Evolutionary conservation across 1,140 invertebrate species (phyloP).

Genomic region (Brachionus asplanchnoidis): DNA sequence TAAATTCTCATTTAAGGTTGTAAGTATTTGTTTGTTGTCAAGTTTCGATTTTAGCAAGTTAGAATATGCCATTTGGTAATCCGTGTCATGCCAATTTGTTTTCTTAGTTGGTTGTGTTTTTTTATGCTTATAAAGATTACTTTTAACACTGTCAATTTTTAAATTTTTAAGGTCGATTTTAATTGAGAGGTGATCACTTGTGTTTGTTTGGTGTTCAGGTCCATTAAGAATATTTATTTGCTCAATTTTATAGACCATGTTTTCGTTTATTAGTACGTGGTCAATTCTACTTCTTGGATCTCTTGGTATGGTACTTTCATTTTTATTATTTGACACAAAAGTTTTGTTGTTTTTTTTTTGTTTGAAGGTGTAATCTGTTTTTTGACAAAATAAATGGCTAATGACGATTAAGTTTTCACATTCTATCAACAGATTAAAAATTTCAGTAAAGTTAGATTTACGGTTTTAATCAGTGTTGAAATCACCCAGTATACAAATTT

Average conservation of each 20-base stretch:
- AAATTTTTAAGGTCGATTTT: constrained; percentile 10
- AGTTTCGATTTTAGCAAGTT: neutral
- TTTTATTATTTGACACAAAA: neutral
- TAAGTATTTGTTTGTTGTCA: neutral
- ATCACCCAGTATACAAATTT: neutral
- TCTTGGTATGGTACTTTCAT: neutral
- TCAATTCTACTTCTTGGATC: neutral
- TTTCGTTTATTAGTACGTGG: neutral
- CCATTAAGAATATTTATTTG: neutral
- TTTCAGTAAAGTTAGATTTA: constrained; percentile 13
- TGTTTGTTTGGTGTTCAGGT: neutral
- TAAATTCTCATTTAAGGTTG: neutral
- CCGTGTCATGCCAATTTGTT: neutral
- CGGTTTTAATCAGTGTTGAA: neutral
- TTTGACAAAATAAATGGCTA: neutral
- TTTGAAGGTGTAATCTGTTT: neutral
- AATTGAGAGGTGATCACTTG: neutral
- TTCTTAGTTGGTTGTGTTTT: neutral
- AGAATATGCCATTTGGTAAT: neutral
- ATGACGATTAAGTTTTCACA: neutral
- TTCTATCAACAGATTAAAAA: neutral
- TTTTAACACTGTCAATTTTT: neutral
- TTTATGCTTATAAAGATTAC: neutral
- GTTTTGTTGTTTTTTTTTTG: neutral
- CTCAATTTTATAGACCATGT: neutral